phyloP scores from a whole-genome alignment of 1,140 invertebrate species.

The Micrasema longulum region DNA sequence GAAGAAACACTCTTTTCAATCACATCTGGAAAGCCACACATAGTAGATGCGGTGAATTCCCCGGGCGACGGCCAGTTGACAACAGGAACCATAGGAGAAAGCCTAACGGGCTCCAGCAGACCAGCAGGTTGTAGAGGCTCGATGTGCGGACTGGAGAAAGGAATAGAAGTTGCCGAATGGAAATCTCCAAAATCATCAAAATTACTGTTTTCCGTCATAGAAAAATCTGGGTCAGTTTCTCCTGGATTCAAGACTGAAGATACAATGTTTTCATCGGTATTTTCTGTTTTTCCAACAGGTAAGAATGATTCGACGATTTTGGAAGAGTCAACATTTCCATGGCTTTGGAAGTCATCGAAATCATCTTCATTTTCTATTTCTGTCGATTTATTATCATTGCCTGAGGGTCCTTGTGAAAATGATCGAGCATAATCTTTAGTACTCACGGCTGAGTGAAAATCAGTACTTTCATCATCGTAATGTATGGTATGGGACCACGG shows the following conservation, averaged over 20 bases:
- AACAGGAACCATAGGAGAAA: constrained; percentile 61
- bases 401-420: constrained; percentile 9
- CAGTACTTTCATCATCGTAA: constrained; percentile 58
- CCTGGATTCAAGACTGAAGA: not conserved
- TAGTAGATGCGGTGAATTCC: constrained; percentile 61
- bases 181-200: constrained; percentile 53
- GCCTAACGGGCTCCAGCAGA: constrained; percentile 63
- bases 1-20: no score
- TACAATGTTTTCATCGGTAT: not conserved
- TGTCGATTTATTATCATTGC: constrained; percentile 29
- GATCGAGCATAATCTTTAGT: constrained; percentile 16
- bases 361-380: constrained; percentile 61
- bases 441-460: constrained; percentile 14
- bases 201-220: constrained; percentile 10
- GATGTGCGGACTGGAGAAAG: not conserved
- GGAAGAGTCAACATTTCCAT: constrained; percentile 19
- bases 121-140: constrained; percentile 14
- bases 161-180: constrained; percentile 43
- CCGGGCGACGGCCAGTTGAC: constrained; percentile 67
- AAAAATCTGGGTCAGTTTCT: constrained; percentile 9
- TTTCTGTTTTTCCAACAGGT: constrained; percentile 6
- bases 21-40: constrained; percentile 64
- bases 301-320: not conserved
- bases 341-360: constrained; percentile 64
- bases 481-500: constrained; percentile 67